Percentiles rank a stretch among this genome's conserved stretches.
Evolutionary conservation across 2,113 vertebrate species (phyloP).

Genomic region (Rana temporaria): DNA sequence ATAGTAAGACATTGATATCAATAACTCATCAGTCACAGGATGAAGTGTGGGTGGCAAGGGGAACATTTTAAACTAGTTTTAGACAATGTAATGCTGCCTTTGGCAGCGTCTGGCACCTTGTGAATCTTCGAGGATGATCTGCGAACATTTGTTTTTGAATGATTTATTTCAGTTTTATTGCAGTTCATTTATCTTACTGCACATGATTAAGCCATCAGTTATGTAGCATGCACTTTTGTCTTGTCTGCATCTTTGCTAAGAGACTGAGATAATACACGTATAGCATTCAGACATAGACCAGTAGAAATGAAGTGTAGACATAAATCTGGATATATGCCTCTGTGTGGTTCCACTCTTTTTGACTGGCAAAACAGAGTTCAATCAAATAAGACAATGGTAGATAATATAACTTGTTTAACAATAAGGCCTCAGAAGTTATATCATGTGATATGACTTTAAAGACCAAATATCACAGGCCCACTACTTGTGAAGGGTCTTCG

Average conservation of each 20-base stretch:
- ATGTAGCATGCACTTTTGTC: constrained; percentile 12
- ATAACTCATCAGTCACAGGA: constrained; percentile 35
- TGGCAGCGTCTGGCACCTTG: constrained; percentile 23
- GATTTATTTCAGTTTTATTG: constrained; percentile 44
- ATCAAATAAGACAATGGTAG: background rate
- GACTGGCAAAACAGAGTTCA: background rate
- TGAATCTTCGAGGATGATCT: constrained; percentile 38
- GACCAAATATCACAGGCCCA: too few relatives aligned
- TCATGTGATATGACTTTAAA: too few relatives aligned
- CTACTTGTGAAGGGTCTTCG: too few relatives aligned
- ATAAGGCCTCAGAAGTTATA: too few relatives aligned
- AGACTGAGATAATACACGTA: constrained; percentile 9
- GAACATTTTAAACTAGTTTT: constrained; percentile 39
- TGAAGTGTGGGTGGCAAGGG: constrained; percentile 25
- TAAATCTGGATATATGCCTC: background rate
- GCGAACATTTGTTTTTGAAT: constrained; percentile 41
- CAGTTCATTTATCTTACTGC: constrained; percentile 40
- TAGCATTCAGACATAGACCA: background rate
- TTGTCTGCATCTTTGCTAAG: constrained; percentile 19
- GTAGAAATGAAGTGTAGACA: constrained; percentile 17
- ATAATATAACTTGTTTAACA: background rate
- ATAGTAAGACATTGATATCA: constrained; percentile 19
- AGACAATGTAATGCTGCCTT: constrained; percentile 34
- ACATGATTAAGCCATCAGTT: constrained; percentile 39
- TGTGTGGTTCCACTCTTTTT: background rate